These are phyloP conservation scores for Aepyceros melampus DNA, from an alignment of 2,113 vertebrate genomes.

Conservation along the genomic window DNA sequence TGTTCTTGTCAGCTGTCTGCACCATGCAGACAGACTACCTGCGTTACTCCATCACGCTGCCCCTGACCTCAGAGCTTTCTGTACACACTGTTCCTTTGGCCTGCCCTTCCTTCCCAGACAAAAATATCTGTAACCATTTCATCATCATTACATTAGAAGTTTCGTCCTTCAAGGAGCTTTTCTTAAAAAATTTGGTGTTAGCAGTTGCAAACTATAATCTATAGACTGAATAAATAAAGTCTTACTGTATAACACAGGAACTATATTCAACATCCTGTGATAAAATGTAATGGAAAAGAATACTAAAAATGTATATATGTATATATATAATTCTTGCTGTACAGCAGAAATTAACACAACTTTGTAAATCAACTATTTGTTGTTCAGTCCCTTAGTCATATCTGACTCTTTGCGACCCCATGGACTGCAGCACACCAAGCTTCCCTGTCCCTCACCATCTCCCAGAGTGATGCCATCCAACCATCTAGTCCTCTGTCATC, in stretches of 20 bases:
- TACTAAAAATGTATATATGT: not conserved
- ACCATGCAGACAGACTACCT: not conserved
- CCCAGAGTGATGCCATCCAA: not conserved
- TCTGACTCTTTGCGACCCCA: not conserved
- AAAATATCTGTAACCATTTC: not conserved
- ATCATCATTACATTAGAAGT: not conserved
- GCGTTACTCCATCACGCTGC: fast-evolving
- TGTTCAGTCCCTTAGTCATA: not conserved
- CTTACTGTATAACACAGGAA: not conserved
- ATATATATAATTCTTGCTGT: not conserved
- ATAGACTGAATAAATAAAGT: not conserved
- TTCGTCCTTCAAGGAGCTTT: not conserved
- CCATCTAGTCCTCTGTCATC: not conserved
- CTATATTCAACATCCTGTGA: not conserved
- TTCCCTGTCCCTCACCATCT: not conserved
- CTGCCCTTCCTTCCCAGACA: not conserved
- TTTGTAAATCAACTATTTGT: not conserved
- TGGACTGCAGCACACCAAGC: not conserved
- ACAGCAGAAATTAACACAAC: not conserved
- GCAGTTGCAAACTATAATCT: not conserved
- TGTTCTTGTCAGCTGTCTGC: fast-evolving
- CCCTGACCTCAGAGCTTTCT: not conserved
- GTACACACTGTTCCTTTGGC: not conserved
- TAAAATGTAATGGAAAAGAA: not conserved
- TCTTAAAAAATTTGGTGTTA: not conserved